Percentiles rank a stretch among this genome's conserved stretches.
Conservation (phyloP, 2,888 invertebrate genomes). For the Pseudococcus longispinus region DNA sequence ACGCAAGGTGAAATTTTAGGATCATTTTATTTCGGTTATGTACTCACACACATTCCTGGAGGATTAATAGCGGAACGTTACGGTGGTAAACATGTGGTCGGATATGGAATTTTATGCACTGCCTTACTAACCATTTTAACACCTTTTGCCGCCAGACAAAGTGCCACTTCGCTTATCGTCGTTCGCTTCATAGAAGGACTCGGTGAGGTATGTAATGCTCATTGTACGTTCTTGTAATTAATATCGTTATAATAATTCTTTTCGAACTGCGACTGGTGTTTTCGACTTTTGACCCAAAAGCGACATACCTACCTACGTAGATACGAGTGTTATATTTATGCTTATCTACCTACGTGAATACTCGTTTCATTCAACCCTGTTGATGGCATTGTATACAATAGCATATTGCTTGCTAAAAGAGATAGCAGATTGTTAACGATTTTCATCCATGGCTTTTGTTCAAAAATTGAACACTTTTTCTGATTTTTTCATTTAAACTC, state of each 20-base stretch:
- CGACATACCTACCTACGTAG: no score
- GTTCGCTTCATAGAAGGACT: slow-evolving; percentile 67
- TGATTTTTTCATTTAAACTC: no score
- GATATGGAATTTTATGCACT: slow-evolving; percentile 64
- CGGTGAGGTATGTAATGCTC: slow-evolving; percentile 63
- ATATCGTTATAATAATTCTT: neutral
- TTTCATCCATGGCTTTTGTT: no score
- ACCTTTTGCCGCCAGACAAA: slow-evolving; percentile 65
- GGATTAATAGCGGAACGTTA: slow-evolving; percentile 64
- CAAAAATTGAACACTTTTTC: no score
- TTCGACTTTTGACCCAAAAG: neutral
- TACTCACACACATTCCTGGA: slow-evolving; percentile 66
- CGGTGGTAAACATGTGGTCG: slow-evolving; percentile 66
- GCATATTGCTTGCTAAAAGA: no score
- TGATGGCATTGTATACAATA: no score
- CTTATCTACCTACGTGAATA: neutral
- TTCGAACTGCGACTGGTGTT: neutral
- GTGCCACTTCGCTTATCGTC: slow-evolving; percentile 67
- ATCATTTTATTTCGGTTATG: slow-evolving; percentile 67
- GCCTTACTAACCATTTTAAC: slow-evolving; percentile 65
- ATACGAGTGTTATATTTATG: no score
- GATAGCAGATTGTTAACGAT: no score
- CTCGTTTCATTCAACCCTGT: no score
- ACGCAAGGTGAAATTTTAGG: slow-evolving; percentile 64
- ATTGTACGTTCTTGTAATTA: neutral